Base-by-base conservation (phyloP, 2,888 invertebrate species). In the Lepidocyrtinus sp. region DNA sequence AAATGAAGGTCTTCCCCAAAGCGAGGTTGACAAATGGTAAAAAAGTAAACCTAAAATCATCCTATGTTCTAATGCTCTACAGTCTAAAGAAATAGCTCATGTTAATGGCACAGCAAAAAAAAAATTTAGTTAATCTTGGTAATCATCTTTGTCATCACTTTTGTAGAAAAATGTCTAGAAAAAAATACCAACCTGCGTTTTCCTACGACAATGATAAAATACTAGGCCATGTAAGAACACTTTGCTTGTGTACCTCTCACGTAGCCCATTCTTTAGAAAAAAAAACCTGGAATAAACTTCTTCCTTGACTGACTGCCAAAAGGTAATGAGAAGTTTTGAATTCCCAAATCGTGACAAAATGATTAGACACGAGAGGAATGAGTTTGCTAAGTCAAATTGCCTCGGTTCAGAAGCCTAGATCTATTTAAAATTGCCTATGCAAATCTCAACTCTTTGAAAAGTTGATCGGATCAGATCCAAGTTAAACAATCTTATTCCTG, bases 331-430 rank as follows among this genome's bases (percentile, higher is more conserved):
- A 46, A 69, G 36, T 24, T 67, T 62, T 62, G 12, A 22, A 46
- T 46, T 67, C 9, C 17, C 17, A 67, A 76, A 59, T 71, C 76
- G 71, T 71, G 71, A 76, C 76, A 25, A 71, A 76, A 46, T 50
- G 75, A 75, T 75, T 75, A 75, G 46, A 55, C 69, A 75, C 50
- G n/a, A 68, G 46, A 17, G 63, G 17, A 46, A 69, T 21, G 75
- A 63, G 1, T 65, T 69, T 25, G n/a, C n/a, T n/a, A n/a, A n/a
- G n/a, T n/a, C n/a, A n/a, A n/a, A n/a, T n/a, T n/a, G n/a, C n/a
- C n/a, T n/a, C n/a, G n/a, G n/a, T n/a, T n/a, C n/a, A n/a, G n/a
- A n/a, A n/a, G n/a, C n/a, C n/a, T n/a, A n/a, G n/a, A n/a, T n/a
- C n/a, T n/a, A n/a, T n/a, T n/a, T n/a, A n/a, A n/a, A n/a, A n/a